Percentiles rank a stretch among this genome's conserved stretches.
Evolutionary conservation across 1,140 invertebrate genomes (phyloP).

Genomic region (Popillia japonica): DNA sequence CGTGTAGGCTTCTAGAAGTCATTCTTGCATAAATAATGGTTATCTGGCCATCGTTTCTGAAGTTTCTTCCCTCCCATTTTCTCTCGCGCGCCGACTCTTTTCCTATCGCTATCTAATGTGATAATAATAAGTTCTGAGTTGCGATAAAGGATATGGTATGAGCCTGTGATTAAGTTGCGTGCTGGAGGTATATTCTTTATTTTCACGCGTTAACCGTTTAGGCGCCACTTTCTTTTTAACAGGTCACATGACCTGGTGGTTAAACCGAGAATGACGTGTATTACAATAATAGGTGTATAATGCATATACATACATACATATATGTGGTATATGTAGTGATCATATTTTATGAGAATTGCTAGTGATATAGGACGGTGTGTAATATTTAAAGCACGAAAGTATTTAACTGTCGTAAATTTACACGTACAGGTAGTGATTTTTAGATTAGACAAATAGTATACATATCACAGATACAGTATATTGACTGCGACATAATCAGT

Average conservation of each 20-base stretch:
- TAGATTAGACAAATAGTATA: background rate
- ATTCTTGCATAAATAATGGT: constrained; percentile 30
- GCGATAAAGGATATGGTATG: background rate
- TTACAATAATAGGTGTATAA: background rate
- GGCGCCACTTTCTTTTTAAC: constrained; percentile 31
- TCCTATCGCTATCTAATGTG: background rate
- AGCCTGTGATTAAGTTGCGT: constrained; percentile 15
- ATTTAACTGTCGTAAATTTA: no score
- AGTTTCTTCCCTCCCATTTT: background rate
- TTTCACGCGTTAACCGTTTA: constrained; percentile 24
- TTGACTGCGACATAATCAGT: no score
- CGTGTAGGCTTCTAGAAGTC: constrained; percentile 12
- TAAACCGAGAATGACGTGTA: constrained; percentile 21
- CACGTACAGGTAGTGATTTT: background rate
- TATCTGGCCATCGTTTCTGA: constrained; percentile 8
- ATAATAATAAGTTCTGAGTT: constrained; percentile 18
- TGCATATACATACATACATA: no score
- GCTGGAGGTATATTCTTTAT: constrained; percentile 26
- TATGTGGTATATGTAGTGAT: background rate
- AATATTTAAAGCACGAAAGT: background rate
- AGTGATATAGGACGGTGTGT: background rate
- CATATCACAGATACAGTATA: no score
- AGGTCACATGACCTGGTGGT: constrained; percentile 19
- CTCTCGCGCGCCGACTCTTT: background rate
- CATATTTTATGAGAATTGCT: background rate